Evolutionary conservation across 2,888 invertebrate genomes (phyloP), one percentile per base, ranked within the genome.

Genomic region (Vandiemenella viatica): DNA sequence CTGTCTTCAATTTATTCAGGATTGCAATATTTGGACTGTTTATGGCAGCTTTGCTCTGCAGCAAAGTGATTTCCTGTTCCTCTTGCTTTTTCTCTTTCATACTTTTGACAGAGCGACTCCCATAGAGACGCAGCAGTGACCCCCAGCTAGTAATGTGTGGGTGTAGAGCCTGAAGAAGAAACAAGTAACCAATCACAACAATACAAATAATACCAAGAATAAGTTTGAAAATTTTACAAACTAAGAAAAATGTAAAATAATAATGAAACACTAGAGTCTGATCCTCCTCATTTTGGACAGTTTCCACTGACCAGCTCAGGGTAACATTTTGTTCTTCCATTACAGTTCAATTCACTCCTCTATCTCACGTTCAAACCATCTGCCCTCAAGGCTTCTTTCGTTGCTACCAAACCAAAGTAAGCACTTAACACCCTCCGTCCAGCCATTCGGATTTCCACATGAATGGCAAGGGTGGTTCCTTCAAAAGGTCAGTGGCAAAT

Each of bases 121-220:
- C 95, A 66, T 97, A 97, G 23, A 97, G 74, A 0, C 95, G 79
- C 8, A 97, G 69, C 41, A 97, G 73, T 0, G 95, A 91, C 47
- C 96, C 96, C 92, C 96, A 96, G 2, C 85, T 90, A 20, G 77
- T 79, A 46, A 97, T 86, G 64, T 95, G 90, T 0, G 97, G 96
- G 71, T 97, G 97, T 21, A 98, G 72, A 46, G 82, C 78, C 80
- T 89, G 67, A 3, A 62, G 61, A 23, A 13, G 40, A 45, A 8
- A 51, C n/a, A 48, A 17, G 20, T 43, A 5, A 50, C 7, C 32
- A 50, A 22, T 5, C 2, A 5, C 48, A 32, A 38, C 15, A 49
- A 50, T 37, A n/a, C n/a, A n/a, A 21, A 18, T 13, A 43, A 43
- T 8, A 45, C 26, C 15, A 45, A 38, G 18, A 40, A 46, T 42